Evolutionary conservation across 1,140 invertebrate species (phyloP), one percentile per base, ranked within the genome.

Genomic region (Platyscapa corneri): DNA sequence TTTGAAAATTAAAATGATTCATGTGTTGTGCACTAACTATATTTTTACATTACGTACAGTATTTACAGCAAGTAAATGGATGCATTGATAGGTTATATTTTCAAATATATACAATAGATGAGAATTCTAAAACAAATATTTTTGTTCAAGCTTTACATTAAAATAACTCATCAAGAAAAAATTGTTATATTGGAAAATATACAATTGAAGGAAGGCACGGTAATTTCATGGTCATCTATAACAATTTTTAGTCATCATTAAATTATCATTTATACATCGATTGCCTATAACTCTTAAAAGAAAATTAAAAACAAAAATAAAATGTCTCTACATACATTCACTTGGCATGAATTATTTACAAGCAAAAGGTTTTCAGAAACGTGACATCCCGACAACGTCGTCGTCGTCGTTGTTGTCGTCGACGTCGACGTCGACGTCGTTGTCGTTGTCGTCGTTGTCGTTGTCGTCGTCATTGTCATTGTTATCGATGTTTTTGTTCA

Each of bases 1-100:
- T 14, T 67, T 34, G 20, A 37, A 27, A 32, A 64, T 60, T n/a
- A 30, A 27, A 27, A n/a, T 27, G 16, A 10, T 53, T 53, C 1
- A 53, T 18, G 1, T 53, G 16, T 53, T 53, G 49, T 53, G 49
- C 18, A 14, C 1, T 10, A 53, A 53, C 18, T 53, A 14, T 18
- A 53, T 6, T 53, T 53, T 53, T 2, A 53, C 49, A 53, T 53
- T 53, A 16, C 16, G 49, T 53, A 53, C 49, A 53, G 12, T 53
- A 18, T 53, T 46, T 46, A 46, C 49, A 53, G 42, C 12, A 53
- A 10, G 16, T 16, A 53, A 53, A 53, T 53, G 49, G 18, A 16
- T 53, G 8, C 49, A 53, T 10, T 14, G 18, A 53, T 2, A 81
- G 79, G 60, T 81, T 81, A 81, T 81, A 30, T 81, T 46, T 81